A percentile compares a stretch with the other conserved stretches of the same genome.
These are phyloP conservation scores for Siniperca scherzeri DNA, from an alignment of 2,797 vertebrate genomes.

Conservation along the genomic window DNA sequence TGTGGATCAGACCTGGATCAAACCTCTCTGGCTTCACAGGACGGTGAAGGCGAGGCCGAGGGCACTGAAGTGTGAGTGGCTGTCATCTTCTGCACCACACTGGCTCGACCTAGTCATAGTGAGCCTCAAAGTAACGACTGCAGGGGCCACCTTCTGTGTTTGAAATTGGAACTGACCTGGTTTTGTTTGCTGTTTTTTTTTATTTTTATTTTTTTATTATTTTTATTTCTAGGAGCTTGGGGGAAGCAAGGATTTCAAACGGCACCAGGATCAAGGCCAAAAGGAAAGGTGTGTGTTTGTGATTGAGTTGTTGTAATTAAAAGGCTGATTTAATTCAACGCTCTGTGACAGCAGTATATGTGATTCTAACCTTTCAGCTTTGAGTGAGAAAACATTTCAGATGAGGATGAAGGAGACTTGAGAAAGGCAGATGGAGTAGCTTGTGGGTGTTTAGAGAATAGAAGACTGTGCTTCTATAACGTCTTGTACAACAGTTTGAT, in stretches of 20 bases:
- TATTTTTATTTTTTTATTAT: not conserved
- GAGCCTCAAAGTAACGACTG: slow-evolving; percentile 38
- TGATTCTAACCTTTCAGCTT: slow-evolving; percentile 11
- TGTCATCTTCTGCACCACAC: slow-evolving; percentile 46
- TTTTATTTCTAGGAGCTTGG: slow-evolving; percentile 53
- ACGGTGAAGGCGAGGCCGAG: slow-evolving; percentile 53
- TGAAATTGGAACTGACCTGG: slow-evolving; percentile 44
- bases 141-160: slow-evolving; percentile 32
- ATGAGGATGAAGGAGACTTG: not conserved
- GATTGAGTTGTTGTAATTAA: slow-evolving; percentile 1
- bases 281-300: slow-evolving; percentile 75
- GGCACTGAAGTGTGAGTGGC: slow-evolving; percentile 74
- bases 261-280: slow-evolving; percentile 64
- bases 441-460: slow-evolving; percentile 32
- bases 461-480: not conserved
- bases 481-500: slow-evolving; percentile 32
- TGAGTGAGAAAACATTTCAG: slow-evolving; percentile 3
- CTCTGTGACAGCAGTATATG: not conserved
- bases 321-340: not conserved
- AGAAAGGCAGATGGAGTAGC: slow-evolving; percentile 29
- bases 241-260: slow-evolving; percentile 51
- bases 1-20: slow-evolving; percentile 66
- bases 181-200: slow-evolving; percentile 41
- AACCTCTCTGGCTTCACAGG: slow-evolving; percentile 57
- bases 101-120: slow-evolving; percentile 22